These are phyloP conservation scores for Parauchenoglanis ngamensis DNA, from an alignment of 2,797 vertebrate genomes.

Conservation along the genomic window DNA sequence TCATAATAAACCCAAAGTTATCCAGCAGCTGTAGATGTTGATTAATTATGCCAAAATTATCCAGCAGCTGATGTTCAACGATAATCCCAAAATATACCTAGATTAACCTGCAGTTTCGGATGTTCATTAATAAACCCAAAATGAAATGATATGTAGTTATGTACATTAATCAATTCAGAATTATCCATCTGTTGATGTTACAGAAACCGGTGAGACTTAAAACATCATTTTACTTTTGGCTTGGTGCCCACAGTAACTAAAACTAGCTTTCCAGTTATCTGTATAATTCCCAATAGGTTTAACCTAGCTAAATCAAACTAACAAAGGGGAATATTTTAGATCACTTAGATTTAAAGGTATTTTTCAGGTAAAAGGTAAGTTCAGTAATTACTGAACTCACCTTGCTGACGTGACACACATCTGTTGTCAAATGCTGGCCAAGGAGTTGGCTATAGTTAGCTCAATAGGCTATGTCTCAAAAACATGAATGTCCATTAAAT, in stretches of 20 bases:
- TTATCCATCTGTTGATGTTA: neutral
- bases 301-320: neutral
- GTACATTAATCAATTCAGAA: neutral
- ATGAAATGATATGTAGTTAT: neutral
- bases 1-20: neutral
- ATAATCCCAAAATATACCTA: neutral
- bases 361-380: neutral
- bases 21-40: neutral
- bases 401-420: neutral
- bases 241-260: too few relatives aligned
- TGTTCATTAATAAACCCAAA: neutral
- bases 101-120: neutral
- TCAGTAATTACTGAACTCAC: neutral
- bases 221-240: neutral
- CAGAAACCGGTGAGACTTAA: neutral
- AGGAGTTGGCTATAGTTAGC: neutral
- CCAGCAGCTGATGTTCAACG: neutral
- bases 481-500: neutral
- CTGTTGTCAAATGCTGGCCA: neutral
- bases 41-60: neutral
- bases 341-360: neutral
- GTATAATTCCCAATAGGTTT: neutral
- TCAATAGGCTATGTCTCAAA: neutral
- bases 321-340: neutral
- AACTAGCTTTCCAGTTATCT: neutral